Evolutionary conservation across 1,140 invertebrate species (phyloP).

Genomic region (Drosophila pseudoananassae): DNA sequence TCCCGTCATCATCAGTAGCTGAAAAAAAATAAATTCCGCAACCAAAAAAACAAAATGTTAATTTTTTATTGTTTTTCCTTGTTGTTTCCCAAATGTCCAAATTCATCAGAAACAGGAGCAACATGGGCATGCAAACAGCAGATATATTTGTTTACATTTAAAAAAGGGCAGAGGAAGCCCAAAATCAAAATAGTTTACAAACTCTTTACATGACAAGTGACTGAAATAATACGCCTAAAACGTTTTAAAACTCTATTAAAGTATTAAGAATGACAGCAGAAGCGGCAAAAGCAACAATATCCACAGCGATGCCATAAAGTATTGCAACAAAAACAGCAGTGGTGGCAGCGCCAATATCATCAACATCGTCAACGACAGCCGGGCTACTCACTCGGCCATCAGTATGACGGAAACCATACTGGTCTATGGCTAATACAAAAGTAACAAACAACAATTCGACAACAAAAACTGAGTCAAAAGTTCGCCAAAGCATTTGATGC

Average conservation of each 20-base stretch:
- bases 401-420: constrained; percentile 29
- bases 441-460: constrained; percentile 54
- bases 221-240: constrained; percentile 71
- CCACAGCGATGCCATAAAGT: constrained; percentile 7
- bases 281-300: constrained; percentile 3
- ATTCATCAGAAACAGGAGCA: constrained; percentile 28
- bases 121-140: constrained; percentile 11
- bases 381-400: constrained; percentile 43
- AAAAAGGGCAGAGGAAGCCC: constrained; percentile 34
- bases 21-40: constrained; percentile 12
- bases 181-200: constrained; percentile 43
- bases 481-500: constrained; percentile 48
- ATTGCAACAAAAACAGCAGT: constrained; percentile 4
- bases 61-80: constrained; percentile 67
- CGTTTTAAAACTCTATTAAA: constrained; percentile 44
- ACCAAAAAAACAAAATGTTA: constrained; percentile 51
- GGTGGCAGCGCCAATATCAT: constrained; percentile 8
- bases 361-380: constrained; percentile 32
- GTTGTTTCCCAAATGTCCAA: constrained; percentile 46
- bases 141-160: constrained; percentile 48
- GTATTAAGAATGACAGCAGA: constrained; percentile 37
- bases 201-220: constrained; percentile 62
- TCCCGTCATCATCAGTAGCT: constrained; percentile 44
- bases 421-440: constrained; percentile 55
- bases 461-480: constrained; percentile 45